A percentile compares a stretch with the other conserved stretches of the same genome.
Conservation (phyloP, 2,888 invertebrate species). For the Xylota sylvarum region DNA sequence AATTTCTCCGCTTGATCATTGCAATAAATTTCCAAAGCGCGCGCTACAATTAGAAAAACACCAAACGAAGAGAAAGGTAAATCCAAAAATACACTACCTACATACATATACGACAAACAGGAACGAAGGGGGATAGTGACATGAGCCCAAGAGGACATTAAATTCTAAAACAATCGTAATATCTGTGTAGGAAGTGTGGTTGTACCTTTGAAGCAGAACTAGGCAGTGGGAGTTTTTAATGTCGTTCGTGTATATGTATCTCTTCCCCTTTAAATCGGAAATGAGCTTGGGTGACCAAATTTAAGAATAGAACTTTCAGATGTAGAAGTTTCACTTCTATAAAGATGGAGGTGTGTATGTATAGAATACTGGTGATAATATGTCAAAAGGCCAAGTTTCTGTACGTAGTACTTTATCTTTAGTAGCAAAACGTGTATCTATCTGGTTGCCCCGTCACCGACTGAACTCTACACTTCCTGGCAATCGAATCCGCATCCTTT, state of each 20-base stretch:
- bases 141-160: constrained; percentile 69
- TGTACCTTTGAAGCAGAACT: constrained; percentile 43
- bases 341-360: no score
- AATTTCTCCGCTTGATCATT: constrained; percentile 58
- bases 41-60: constrained; percentile 64
- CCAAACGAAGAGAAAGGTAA: constrained; percentile 25
- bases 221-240: constrained; percentile 52
- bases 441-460: neutral
- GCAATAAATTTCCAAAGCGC: constrained; percentile 66
- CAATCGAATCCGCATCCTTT: neutral
- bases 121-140: constrained; percentile 18
- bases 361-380: no score
- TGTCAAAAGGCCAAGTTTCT: no score
- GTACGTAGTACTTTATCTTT: neutral
- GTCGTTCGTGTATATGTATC: neutral
- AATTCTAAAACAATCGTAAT: constrained; percentile 71
- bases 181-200: constrained; percentile 62
- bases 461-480: neutral
- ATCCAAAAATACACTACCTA: constrained; percentile 52
- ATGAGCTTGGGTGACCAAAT: constrained; percentile 58
- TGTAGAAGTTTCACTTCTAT: neutral
- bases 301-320: constrained; percentile 51
- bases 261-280: constrained; percentile 45
- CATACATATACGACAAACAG: neutral
- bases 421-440: neutral